phyloP scores from a whole-genome alignment of 2,888 invertebrate genomes.

The Luperina testacea region DNA sequence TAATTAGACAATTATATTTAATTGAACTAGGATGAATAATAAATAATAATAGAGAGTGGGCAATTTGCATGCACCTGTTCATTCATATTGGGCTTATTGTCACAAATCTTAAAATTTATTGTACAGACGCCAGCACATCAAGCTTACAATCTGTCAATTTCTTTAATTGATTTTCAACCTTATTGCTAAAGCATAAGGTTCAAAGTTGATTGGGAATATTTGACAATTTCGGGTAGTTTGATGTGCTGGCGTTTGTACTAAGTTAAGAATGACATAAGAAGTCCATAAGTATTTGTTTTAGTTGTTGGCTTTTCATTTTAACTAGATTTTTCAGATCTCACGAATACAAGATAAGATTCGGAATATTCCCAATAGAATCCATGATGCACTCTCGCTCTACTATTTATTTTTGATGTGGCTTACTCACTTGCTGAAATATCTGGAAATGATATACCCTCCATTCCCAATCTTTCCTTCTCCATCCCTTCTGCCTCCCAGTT shows the following conservation, averaged over 20 bases:
- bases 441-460: not conserved
- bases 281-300: not conserved
- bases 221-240: no score
- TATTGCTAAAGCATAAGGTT: no score
- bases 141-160: no score
- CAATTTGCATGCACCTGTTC: not conserved
- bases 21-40: conserved; percentile 12
- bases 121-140: no score
- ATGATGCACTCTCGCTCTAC: not conserved
- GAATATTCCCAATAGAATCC: not conserved
- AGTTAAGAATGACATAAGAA: no score
- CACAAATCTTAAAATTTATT: no score
- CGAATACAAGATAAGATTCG: not conserved
- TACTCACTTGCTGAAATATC: not conserved
- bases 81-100: no score
- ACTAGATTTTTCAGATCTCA: not conserved
- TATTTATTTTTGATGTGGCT: no score
- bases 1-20: conserved; percentile 19
- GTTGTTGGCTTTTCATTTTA: not conserved
- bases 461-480: no score
- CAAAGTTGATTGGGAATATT: no score
- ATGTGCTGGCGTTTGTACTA: no score
- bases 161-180: no score
- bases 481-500: not conserved
- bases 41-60: not conserved